These are phyloP conservation scores for Eristalinus aeneus DNA, from an alignment of 2,888 invertebrate species.

Conservation along the genomic window DNA sequence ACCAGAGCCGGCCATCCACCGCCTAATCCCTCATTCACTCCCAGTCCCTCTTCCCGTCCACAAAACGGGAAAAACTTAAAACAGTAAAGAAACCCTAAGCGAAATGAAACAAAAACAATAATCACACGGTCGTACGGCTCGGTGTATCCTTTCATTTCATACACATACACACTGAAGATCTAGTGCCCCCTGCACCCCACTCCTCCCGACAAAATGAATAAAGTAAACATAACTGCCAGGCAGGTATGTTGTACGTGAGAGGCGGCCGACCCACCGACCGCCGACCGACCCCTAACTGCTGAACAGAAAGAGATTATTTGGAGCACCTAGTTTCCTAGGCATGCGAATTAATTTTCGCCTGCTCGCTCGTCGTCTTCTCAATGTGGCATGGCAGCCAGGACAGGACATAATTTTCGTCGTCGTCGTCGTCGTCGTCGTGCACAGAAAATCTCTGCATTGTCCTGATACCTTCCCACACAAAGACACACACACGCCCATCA, in stretches of 20 bases:
- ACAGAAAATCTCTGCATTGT: conserved; percentile 55
- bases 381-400: conserved; percentile 19
- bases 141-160: conserved; percentile 1
- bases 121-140: conserved; percentile 1
- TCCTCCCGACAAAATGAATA: conserved; percentile 27
- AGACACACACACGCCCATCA: neutral
- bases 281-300: conserved; percentile 7
- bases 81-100: conserved; percentile 3
- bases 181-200: too few species aligned
- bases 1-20: neutral
- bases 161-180: neutral
- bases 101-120: conserved; percentile 32
- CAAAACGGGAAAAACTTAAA: neutral
- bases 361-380: neutral
- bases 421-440: neutral
- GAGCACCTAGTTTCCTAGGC: conserved; percentile 53
- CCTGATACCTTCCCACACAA: neutral
- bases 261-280: neutral
- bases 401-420: conserved; percentile 38
- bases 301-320: conserved; percentile 42
- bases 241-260: too few species aligned
- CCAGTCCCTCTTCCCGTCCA: neutral
- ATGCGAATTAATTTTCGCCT: conserved; percentile 45
- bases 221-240: conserved; percentile 42
- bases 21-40: neutral